A percentile compares a stretch with the other conserved stretches of the same genome.
Conservation (phyloP, 2,797 vertebrate genomes). For the Octomys mimax region DNA sequence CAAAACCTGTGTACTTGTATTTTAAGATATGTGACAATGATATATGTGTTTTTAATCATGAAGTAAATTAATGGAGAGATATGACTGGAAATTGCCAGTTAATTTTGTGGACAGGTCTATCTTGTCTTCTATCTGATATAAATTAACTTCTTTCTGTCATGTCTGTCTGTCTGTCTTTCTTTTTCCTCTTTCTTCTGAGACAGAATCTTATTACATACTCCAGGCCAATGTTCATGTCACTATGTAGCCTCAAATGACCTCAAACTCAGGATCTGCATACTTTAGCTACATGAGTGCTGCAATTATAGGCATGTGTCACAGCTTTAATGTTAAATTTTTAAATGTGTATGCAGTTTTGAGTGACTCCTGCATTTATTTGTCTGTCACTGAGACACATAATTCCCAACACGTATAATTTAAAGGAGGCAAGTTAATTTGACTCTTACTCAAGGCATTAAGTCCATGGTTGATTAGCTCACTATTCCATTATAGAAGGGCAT, state of each 20-base stretch:
- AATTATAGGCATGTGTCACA: not conserved
- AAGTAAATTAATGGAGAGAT: slow-evolving; percentile 20
- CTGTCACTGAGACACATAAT: not conserved
- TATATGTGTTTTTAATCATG: not conserved
- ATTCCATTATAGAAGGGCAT: not conserved
- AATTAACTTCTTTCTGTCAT: not conserved
- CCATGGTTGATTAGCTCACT: not conserved
- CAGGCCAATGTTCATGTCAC: not conserved
- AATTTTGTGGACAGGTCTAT: not conserved
- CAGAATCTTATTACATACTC: not conserved
- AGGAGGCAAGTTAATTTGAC: not conserved
- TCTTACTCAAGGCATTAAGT: not conserved
- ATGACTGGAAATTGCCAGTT: not conserved
- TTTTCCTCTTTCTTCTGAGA: not conserved
- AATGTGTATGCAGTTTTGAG: not conserved
- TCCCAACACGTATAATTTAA: not conserved
- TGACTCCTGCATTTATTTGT: not conserved
- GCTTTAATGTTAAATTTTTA: not conserved
- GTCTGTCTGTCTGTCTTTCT: not conserved
- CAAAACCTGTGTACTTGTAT: not conserved
- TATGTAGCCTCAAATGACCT: not conserved
- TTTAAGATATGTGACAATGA: slow-evolving; percentile 38
- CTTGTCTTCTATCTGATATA: not conserved
- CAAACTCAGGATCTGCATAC: not conserved
- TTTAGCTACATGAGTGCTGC: not conserved